A percentile compares a stretch with the other conserved stretches of the same genome.
These are phyloP conservation scores for Dastarcus helophoroides DNA, from an alignment of 2,888 invertebrate genomes.

Conservation along the genomic window DNA sequence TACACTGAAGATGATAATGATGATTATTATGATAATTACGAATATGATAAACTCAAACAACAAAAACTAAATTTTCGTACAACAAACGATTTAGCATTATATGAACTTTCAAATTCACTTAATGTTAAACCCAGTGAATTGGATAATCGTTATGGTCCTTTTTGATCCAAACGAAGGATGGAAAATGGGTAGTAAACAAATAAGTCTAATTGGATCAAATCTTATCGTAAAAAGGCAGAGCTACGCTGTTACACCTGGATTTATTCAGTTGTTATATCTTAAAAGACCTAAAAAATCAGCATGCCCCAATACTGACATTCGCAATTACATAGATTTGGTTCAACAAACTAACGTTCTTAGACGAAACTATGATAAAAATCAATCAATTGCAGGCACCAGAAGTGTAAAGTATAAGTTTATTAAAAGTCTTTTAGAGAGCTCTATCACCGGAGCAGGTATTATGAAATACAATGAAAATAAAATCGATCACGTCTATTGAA, in stretches of 20 bases:
- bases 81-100: too few species aligned
- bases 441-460: background rate
- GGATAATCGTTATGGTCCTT: too few species aligned
- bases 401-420: background rate
- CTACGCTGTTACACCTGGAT: background rate
- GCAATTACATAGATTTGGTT: conserved; percentile 2
- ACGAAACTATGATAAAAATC: background rate
- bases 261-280: background rate
- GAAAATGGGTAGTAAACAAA: background rate
- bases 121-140: too few species aligned
- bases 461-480: conserved; percentile 1
- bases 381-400: background rate
- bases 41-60: too few species aligned
- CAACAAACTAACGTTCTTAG: background rate
- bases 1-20: too few species aligned
- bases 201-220: background rate
- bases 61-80: too few species aligned
- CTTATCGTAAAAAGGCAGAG: background rate
- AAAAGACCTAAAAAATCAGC: background rate
- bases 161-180: background rate
- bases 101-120: too few species aligned
- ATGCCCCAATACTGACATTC: background rate
- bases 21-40: too few species aligned
- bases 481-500: conserved; percentile 10
- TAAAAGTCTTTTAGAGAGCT: background rate